Evolutionary conservation across 1,140 invertebrate genomes (phyloP), one percentile per base, ranked within the genome.

Genomic region (Acromyrmex heyeri): DNA sequence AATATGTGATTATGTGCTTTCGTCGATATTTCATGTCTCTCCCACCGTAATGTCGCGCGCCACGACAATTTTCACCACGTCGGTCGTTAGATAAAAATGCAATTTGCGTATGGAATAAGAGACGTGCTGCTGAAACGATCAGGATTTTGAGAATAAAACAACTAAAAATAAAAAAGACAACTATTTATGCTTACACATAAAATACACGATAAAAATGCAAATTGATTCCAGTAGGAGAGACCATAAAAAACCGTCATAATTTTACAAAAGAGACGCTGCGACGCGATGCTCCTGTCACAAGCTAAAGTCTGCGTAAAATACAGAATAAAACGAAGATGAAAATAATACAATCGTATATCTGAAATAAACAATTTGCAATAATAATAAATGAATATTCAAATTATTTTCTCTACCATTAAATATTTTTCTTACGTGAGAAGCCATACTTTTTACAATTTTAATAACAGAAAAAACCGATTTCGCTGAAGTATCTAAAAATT

Each of bases 1-100:
- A 89, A 89, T 69, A 88, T 44, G n/a, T n/a, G 21, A 57, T 81
- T 81, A 81, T 70, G 69, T 24, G 8, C 73, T 75, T 75, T 83
- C n/a, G 69, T 34, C 79, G 18, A 62, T 83, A 83, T 61, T 21
- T 62, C 57, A 61, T 44, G 14, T 53, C 44, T 53, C 48, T 65
- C 50, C 21, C 27, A 30, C 24, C 27, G n/a, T 86, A 81, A 81
- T n/a, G 64, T 79, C 69, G 18, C 24, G 38, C 55, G 34, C 62
- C n/a, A 44, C 30, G 24, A 59, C 65, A n/a, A 76, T 64, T 85
- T 76, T 75, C 57, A 57, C 61, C 57, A 50, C 48, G 30, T 77
- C 18, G 73, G 30, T 77, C 18, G 73, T 18, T 65, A 27, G 21
- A 57, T 24, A 78, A 78, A 85, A 85, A 78, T 78, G 34, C 50